A percentile compares a stretch with the other conserved stretches of the same genome.
These are phyloP conservation scores for Pachliopta kotzebuea DNA, from an alignment of 2,888 invertebrate species.

Conservation along the genomic window DNA sequence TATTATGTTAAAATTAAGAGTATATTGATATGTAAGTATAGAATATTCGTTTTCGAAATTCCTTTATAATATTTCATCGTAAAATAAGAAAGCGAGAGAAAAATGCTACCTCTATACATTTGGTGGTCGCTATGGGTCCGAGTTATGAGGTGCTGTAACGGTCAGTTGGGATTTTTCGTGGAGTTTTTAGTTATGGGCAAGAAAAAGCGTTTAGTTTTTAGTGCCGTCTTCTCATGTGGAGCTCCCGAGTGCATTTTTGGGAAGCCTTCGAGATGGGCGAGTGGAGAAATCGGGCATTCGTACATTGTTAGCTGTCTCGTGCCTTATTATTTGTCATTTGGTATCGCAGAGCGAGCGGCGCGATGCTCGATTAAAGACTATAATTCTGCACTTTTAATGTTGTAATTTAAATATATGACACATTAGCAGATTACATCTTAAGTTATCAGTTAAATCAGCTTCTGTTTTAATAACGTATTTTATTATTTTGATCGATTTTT, in stretches of 20 bases:
- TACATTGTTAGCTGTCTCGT: conserved; percentile 29
- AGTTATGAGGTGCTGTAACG: conserved; percentile 29
- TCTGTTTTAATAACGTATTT: too few species aligned
- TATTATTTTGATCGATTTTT: too few species aligned
- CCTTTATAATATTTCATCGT: too few species aligned
- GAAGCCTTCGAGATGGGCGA: conserved; percentile 21
- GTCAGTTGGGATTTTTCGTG: conserved; percentile 21
- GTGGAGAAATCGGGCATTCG: conserved; percentile 27
- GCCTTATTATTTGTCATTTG: conserved; percentile 29
- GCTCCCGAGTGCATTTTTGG: conserved; percentile 25
- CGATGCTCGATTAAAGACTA: conserved; percentile 4
- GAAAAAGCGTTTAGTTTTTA: conserved; percentile 26
- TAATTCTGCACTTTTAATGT: conserved; percentile 10
- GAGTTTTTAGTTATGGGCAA: conserved; percentile 26
- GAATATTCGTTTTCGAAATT: too few species aligned
- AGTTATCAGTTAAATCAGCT: too few species aligned
- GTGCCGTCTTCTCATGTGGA: conserved; percentile 19
- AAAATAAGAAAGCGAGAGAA: background rate
- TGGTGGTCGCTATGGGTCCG: conserved; percentile 3
- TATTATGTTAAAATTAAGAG: too few species aligned
- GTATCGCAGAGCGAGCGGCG: conserved; percentile 14
- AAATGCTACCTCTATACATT: conserved; percentile 19
- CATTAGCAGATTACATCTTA: background rate
- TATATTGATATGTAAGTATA: too few species aligned
- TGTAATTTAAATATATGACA: conserved; percentile 13